Conservation (phyloP, 1,140 invertebrate genomes). For the Prorops nasuta region DNA sequence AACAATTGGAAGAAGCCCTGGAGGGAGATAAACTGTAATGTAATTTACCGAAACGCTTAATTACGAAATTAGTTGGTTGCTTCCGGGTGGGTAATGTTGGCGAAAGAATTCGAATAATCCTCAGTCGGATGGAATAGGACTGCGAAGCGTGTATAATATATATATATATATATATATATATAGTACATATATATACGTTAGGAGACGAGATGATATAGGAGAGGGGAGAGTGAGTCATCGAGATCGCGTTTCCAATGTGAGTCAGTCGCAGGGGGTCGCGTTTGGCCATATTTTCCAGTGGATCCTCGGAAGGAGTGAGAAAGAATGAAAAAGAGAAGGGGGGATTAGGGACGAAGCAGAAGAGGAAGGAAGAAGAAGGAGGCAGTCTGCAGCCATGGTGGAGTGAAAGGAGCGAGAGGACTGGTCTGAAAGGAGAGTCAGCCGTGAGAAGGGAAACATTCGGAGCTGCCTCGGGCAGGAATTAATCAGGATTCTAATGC, state of each 20-base stretch:
- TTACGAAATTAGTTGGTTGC: no score
- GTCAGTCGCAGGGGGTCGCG: conserved; percentile 10
- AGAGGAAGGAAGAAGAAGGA: conserved; percentile 2
- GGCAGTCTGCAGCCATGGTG: background rate
- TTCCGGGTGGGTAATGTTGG: no score
- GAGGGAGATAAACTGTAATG: no score
- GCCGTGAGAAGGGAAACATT: conserved; percentile 7
- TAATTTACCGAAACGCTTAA: no score
- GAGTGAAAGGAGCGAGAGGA: background rate
- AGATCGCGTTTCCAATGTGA: background rate
- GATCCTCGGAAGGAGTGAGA: background rate
- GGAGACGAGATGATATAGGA: background rate
- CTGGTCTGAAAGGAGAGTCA: no score
- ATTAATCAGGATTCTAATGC: conserved; percentile 27
- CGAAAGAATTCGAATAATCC: no score
- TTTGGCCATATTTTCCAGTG: background rate
- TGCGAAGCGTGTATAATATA: no score
- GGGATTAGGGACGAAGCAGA: background rate
- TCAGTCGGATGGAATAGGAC: no score
- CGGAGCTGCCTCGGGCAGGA: background rate
- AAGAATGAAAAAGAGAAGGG: background rate
- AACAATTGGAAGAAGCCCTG: no score
- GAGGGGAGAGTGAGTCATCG: conserved; percentile 12
- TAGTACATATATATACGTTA: no score
- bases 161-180: no score